Base-by-base conservation (phyloP, 2,888 invertebrate genomes). In the Fragum fragum region DNA sequence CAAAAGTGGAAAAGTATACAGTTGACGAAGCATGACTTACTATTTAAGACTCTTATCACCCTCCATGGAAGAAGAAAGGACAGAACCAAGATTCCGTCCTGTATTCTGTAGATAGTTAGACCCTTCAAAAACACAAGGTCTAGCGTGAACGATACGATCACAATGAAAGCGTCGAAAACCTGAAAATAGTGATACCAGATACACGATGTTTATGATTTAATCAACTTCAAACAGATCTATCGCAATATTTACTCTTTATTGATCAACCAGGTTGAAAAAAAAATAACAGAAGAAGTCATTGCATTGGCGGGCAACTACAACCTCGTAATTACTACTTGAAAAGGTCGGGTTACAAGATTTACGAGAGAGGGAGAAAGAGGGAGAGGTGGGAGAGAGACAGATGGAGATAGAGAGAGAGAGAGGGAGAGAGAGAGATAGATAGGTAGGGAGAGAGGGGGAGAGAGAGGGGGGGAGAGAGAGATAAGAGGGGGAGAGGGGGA, bases 1-100 rank as follows among this genome's bases (percentile, higher is more conserved):
- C n/a, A n/a, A n/a, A n/a, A n/a, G n/a, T n/a, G n/a, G n/a, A n/a
- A n/a, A n/a, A n/a, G n/a, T n/a, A n/a, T n/a, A n/a, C n/a, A n/a
- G n/a, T n/a, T n/a, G n/a, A n/a, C n/a, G 9, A 36, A 36, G 32
- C 32, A 36, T 6, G 3, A 9, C 32, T 36, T 85, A 91, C 91
- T 91, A 84, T 91, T 91, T 9, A 91, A 83, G 61, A 91, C 89
- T 66, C 91, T 79, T 29, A 91, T 84, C 16, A 91, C 87, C 55
- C 91, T 84, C 91, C 91, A 91, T 0, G 91, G 91, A n/a, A 91
- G 32, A 21, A 87, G 53, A 55, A 87, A 87, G 7, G 87, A 83
- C 29, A 87, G 73, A 3, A 87, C 77, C 7, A 85, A 53, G 6
- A 87, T 83, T 9, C 32, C 32, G 9, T 36, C 76, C 55, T 85